Evolutionary conservation across 2,888 invertebrate species (phyloP), one percentile per base, ranked within the genome.

Genomic region (Ctena decussata): DNA sequence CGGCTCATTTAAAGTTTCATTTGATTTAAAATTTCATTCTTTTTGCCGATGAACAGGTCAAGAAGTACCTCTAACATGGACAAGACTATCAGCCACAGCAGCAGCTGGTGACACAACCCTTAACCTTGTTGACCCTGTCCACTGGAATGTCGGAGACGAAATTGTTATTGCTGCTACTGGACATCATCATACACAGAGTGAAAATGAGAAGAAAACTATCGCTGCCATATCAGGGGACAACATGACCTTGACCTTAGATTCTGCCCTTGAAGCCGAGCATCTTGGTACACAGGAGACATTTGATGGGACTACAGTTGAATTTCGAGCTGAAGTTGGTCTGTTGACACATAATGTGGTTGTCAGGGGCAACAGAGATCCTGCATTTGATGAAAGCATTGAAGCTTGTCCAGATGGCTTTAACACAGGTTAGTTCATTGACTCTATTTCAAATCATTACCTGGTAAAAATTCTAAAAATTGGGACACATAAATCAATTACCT

Each of bases 121-220:
- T 3, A 60, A 57, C 1, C 76, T 91, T 5, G 32, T 80, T 27
- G 53, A 84, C 27, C 84, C 84, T 18, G 91, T 91, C 5, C 84
- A 87, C 35, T 91, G 91, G 91, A 80, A 90, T 12, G 82, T 84
- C 24, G 91, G 90, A 0, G 94, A 95, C 81, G 85, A 94, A 82
- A 93, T 95, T 49, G 93, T 94, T 65, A 94, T 95, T n/a, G 95
- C 95, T 5, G 91, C 94, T 37, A 95, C 95, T 0, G 93, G 95
- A 11, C 89, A 92, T 65, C 87, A 88, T n/a, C 91, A 90, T 72
- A 91, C 91, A 18, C 94, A 94, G 86, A 89, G 82, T 37, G 92
- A 95, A 77, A 94, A 87, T 70, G 95, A 95, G 90, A 80, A 90
- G 65, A 85, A 90, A 15, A 90, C 75, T 0, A 95, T 95, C 27